Evolutionary conservation across 2,113 vertebrate genomes (phyloP).

Genomic region (Cacatua alba): DNA sequence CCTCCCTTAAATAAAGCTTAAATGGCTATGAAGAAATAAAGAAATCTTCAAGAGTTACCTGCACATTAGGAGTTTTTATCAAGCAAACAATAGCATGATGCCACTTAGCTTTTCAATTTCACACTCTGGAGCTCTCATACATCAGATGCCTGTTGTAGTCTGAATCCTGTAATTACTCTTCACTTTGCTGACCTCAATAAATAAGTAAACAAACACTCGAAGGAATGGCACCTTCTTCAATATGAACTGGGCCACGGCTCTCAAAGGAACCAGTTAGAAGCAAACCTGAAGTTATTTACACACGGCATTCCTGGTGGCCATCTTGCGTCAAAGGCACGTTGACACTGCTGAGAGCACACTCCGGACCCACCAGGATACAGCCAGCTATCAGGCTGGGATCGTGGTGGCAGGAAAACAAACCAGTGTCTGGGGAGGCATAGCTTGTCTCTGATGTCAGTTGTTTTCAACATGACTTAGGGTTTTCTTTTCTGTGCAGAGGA

Average conservation of each 20-base stretch:
- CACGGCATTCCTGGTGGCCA: constrained; percentile 8
- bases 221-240: constrained; percentile 32
- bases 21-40: background rate
- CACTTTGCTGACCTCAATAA: constrained; percentile 60
- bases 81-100: constrained; percentile 61
- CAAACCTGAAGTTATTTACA: constrained; percentile 40
- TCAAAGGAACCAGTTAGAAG: constrained; percentile 14
- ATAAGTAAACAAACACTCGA: constrained; percentile 58
- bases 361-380: background rate
- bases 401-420: background rate
- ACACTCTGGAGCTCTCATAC: constrained; percentile 61
- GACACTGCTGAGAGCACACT: background rate
- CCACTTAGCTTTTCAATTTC: constrained; percentile 74
- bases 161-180: constrained; percentile 52
- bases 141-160: constrained; percentile 58
- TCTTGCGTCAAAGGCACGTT: background rate
- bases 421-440: background rate
- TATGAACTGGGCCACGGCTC: background rate
- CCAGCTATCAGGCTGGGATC: background rate
- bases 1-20: background rate
- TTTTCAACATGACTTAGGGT: background rate
- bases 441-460: background rate
- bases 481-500: background rate
- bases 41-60: background rate
- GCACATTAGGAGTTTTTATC: constrained; percentile 4